phyloP scores from a whole-genome alignment of 2,797 vertebrate genomes.

The Cyprinella venusta region DNA sequence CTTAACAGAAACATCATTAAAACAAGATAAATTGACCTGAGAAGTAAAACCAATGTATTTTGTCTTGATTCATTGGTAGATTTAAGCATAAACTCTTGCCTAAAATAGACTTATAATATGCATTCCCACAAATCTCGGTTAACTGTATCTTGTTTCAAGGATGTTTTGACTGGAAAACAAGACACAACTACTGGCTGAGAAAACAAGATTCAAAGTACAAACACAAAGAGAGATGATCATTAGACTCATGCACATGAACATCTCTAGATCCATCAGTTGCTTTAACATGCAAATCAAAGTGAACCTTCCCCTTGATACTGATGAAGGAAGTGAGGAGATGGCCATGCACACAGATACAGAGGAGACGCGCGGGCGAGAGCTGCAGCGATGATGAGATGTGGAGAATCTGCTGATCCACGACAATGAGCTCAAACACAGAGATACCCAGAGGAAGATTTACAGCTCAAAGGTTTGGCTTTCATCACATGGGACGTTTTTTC shows the following conservation, averaged over 20 bases:
- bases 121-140: background rate
- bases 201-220: constrained; percentile 11
- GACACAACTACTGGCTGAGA: no score
- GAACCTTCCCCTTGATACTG: background rate
- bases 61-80: background rate
- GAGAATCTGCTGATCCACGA: constrained; percentile 13
- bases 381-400: constrained; percentile 18
- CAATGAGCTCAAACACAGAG: constrained; percentile 16
- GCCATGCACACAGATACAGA: constrained; percentile 46
- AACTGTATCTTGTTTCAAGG: background rate
- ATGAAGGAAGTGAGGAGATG: constrained; percentile 20
- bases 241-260: constrained; percentile 46
- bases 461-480: background rate
- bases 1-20: background rate
- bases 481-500: background rate
- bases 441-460: background rate
- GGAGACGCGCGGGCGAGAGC: background rate
- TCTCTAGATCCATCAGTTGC: constrained; percentile 11
- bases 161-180: constrained; percentile 8
- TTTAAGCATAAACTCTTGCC: background rate
- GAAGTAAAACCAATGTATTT: background rate
- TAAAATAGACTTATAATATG: background rate
- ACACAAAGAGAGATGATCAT: constrained; percentile 39
- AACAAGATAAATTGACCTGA: background rate
- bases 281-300: constrained; percentile 42